These are phyloP conservation scores for Lepeophtheirus salmonis DNA, from an alignment of 1,140 invertebrate genomes.

Conservation along the genomic window DNA sequence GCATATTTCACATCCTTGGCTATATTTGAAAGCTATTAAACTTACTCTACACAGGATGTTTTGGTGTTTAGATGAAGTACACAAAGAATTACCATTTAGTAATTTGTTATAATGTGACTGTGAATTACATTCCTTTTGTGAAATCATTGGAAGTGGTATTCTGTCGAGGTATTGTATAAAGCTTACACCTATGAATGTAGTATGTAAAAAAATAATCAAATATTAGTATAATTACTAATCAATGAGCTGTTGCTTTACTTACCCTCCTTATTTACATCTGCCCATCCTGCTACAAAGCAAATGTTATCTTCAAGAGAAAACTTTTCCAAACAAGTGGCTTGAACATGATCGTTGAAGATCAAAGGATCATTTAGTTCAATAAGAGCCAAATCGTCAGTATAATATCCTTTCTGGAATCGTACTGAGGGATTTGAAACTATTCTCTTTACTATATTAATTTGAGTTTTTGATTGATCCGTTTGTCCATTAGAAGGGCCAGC, in stretches of 20 bases:
- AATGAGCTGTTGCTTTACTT: background rate
- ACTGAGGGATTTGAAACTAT: background rate
- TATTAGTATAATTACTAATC: too few species aligned
- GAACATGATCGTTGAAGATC: slow-evolving; percentile 1
- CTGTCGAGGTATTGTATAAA: too few species aligned
- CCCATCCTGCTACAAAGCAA: slow-evolving; percentile 9
- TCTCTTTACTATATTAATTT: background rate
- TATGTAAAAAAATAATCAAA: too few species aligned
- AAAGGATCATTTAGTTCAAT: background rate
- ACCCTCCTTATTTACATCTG: slow-evolving; percentile 6
- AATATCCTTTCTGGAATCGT: background rate
- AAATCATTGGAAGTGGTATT: too few species aligned
- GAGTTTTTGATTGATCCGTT: background rate
- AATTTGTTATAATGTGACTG: too few species aligned
- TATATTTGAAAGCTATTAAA: too few species aligned
- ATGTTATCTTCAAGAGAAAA: background rate
- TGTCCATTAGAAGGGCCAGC: slow-evolving; percentile 1
- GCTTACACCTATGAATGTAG: too few species aligned
- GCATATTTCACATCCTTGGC: too few species aligned
- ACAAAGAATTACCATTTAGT: too few species aligned
- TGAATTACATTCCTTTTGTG: too few species aligned
- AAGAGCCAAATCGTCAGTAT: slow-evolving; percentile 4
- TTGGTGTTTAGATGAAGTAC: too few species aligned
- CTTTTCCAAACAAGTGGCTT: background rate
- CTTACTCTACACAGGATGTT: too few species aligned